These are phyloP conservation scores for Laupala kohalensis DNA, from an alignment of 1,140 invertebrate genomes.

Conservation along the genomic window DNA sequence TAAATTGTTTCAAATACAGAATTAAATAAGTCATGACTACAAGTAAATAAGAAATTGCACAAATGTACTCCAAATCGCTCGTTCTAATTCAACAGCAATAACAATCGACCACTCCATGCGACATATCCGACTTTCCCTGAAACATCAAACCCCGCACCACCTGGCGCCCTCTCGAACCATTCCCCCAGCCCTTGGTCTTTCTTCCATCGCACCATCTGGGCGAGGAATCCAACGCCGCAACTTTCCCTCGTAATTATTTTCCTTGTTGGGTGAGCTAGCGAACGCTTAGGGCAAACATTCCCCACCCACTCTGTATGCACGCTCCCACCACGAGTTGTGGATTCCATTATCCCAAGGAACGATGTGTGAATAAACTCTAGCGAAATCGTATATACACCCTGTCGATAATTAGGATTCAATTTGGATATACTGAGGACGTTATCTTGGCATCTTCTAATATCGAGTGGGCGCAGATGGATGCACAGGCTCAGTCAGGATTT, in stretches of 20 bases:
- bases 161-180: too few species aligned
- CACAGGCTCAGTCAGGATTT: too few species aligned
- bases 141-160: too few species aligned
- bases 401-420: background rate
- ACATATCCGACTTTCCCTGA: too few species aligned
- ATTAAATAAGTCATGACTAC: background rate
- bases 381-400: background rate
- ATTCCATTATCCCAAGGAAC: background rate
- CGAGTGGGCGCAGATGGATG: too few species aligned
- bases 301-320: too few species aligned
- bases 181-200: too few species aligned
- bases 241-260: background rate
- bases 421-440: background rate
- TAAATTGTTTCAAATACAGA: background rate
- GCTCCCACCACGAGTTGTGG: background rate
- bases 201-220: background rate
- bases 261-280: background rate
- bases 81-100: too few species aligned
- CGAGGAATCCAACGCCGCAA: background rate
- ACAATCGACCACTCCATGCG: too few species aligned
- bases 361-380: background rate
- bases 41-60: background rate
- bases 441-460: background rate
- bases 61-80: background rate
- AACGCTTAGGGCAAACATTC: background rate